Base-by-base conservation (phyloP, 2,888 invertebrate genomes). In the Strigamia crassipes region DNA sequence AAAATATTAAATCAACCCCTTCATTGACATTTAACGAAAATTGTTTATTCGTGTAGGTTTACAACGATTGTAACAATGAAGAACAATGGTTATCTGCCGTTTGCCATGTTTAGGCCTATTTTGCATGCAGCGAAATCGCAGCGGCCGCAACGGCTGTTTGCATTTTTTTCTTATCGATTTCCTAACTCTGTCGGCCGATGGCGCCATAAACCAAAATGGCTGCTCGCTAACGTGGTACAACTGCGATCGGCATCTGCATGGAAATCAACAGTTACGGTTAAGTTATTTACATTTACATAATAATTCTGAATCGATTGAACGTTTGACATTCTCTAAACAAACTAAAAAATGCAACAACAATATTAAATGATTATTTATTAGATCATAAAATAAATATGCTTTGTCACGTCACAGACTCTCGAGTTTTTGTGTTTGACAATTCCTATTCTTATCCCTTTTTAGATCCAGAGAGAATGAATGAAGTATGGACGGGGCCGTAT, bases 161-260 rank as follows among this genome's bases (percentile, higher is more conserved):
- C 56, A 56, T 56, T 56, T 56, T 56, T 56, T 18, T 73, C 13
- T 73, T 18, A 27, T n/a, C 73, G 27, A 13, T 27, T 78, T 78
- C 10, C 21, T n/a, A 21, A 21, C 38, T 78, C 38, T 78, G 78
- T 34, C 78, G 34, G n/a, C 15, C 27, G 78, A 78, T 31, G 78
- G 31, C 78, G 34, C 31, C 78, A 21, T 38, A 34, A 78, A 78
- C 78, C 78, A 78, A 78, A 31, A 78, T 78, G 78, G 78, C 78
- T 78, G 78, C 78, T 12, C 34, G n/a, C 34, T 78, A 78, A 34
- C 73, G 73, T 27, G 31, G 73, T 73, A n/a, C 15, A 31, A 27
- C 73, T 18, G 23, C 18, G 73, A 46, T 73, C 31, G 73, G 23
- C 73, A 31, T 23, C 73, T 18, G 27, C 73, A 15, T 31, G 73